Percentiles rank a stretch among this genome's conserved stretches.
Evolutionary conservation across 2,113 vertebrate genomes (phyloP).

Genomic region (Trichomycterus rosablanca): DNA sequence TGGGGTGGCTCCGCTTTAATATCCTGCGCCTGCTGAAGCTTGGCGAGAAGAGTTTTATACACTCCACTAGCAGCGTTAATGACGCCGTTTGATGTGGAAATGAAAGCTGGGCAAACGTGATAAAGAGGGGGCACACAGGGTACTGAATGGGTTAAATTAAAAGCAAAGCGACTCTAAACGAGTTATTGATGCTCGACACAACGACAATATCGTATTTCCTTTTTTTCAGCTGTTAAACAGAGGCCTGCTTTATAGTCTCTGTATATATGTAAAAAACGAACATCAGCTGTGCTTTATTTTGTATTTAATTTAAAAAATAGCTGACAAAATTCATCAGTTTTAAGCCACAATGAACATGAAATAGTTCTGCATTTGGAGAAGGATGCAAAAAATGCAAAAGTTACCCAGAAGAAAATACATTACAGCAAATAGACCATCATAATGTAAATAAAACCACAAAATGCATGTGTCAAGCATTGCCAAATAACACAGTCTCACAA

Average conservation of each 20-base stretch:
- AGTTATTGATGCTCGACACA: slow-evolving; percentile 58
- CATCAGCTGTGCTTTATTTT: no score
- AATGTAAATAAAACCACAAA: no score
- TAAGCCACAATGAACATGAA: no score
- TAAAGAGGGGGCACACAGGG: slow-evolving; percentile 42
- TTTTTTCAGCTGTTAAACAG: not conserved
- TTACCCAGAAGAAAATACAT: no score
- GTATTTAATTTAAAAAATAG: no score
- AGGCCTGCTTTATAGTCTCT: not conserved
- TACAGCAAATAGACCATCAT: no score
- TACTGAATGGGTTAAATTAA: slow-evolving; percentile 70
- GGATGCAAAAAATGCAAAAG: no score
- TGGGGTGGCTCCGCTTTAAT: slow-evolving; percentile 67
- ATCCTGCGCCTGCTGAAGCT: slow-evolving; percentile 78
- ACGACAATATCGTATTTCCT: slow-evolving; percentile 12
- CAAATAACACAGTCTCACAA: no score
- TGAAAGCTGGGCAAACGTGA: slow-evolving; percentile 59
- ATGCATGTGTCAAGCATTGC: no score
- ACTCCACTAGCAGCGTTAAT: slow-evolving; percentile 74
- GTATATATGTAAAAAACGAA: no score
- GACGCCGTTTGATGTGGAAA: slow-evolving; percentile 77
- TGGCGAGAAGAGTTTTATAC: slow-evolving; percentile 72
- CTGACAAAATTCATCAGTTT: no score
- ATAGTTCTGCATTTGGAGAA: no score
- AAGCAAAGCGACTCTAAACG: slow-evolving; percentile 57